Evolutionary conservation across 2,888 invertebrate species (phyloP), one percentile per base, ranked within the genome.

Genomic region (Leptinotarsa peninsularis): DNA sequence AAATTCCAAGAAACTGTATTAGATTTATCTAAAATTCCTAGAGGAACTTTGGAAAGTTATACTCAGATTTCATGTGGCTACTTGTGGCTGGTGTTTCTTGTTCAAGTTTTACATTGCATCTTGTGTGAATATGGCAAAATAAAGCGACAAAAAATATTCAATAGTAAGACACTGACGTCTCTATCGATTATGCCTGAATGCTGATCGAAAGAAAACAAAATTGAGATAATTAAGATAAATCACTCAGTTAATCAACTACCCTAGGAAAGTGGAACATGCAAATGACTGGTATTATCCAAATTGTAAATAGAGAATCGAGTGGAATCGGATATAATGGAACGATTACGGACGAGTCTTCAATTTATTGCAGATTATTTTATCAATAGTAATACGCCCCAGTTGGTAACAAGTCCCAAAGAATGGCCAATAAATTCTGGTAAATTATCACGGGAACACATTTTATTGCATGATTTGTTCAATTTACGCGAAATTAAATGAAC

Each of bases 361-460:
- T 58, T 58, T 58, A 58, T 58, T 58, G 23, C 58, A 58, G 58
- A 58, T 58, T 58, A 58, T 58, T 58, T 58, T 58, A 58, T 58
- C 58, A 23, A 23, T 58, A 58, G 58, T 58, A 58, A 58, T 58
- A 58, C 58, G 58, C 58, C 58, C 58, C 58, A 58, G 23, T 58
- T 58, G 58, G 58, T 23, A 58, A 58, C 23, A 23, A 23, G 58
- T 58, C 58, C 23, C 58, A 27, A 58, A 15, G 58, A 58, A 58
- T 23, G 58, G 14, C 21, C 4, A 58, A 58, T 58, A 58, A 58
- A 58, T 58, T 23, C 23, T 14, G 23, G 21, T 58, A 58, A 58
- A 23, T 58, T 58, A 58, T 58, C 58, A 23, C 23, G 21, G 58
- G 23, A 58, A 58, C 21, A 58, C 58, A 58, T 58, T 58, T 33